These are phyloP conservation scores for Turritopsis rubra DNA, from an alignment of 30 jellyfish, hydroid and myxozoan genomes.

Conservation along the genomic window DNA sequence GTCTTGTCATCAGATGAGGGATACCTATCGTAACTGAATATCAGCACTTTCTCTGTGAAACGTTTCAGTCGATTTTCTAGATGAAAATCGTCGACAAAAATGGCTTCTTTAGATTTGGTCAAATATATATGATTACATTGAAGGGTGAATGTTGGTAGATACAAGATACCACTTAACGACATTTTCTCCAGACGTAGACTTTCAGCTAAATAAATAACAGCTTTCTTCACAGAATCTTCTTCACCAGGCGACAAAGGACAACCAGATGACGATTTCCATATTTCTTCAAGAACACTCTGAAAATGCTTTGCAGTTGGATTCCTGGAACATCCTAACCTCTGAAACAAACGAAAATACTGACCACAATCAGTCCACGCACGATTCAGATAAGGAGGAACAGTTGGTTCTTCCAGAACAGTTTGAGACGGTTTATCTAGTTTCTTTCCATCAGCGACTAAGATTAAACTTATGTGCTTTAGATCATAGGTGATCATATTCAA, in stretches of 20 bases:
- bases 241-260: slow-evolving; percentile 37
- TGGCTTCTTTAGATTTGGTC: slow-evolving; percentile 23
- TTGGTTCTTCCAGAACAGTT: slow-evolving; percentile 24
- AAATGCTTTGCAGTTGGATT: slow-evolving; percentile 28
- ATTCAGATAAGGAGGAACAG: slow-evolving; percentile 49
- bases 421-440: slow-evolving; percentile 22
- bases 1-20: neutral
- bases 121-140: neutral
- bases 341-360: slow-evolving; percentile 25
- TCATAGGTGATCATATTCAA: neutral
- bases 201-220: slow-evolving; percentile 9
- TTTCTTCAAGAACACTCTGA: slow-evolving; percentile 23
- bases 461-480: neutral
- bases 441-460: slow-evolving; percentile 15
- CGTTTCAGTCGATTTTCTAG: slow-evolving; percentile 35
- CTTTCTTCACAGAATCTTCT: slow-evolving; percentile 9
- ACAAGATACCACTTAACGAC: slow-evolving; percentile 8
- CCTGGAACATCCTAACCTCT: slow-evolving; percentile 31
- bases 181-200: neutral
- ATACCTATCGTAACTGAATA: neutral
- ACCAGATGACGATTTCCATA: neutral
- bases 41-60: slow-evolving; percentile 29
- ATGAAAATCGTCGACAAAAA: slow-evolving; percentile 45
- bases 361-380: slow-evolving; percentile 29
- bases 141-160: slow-evolving; percentile 45